Percentiles rank a stretch among this genome's conserved stretches.
Evolutionary conservation across 2,797 vertebrate species (phyloP).

Genomic region (Pogonophryne albipinna): DNA sequence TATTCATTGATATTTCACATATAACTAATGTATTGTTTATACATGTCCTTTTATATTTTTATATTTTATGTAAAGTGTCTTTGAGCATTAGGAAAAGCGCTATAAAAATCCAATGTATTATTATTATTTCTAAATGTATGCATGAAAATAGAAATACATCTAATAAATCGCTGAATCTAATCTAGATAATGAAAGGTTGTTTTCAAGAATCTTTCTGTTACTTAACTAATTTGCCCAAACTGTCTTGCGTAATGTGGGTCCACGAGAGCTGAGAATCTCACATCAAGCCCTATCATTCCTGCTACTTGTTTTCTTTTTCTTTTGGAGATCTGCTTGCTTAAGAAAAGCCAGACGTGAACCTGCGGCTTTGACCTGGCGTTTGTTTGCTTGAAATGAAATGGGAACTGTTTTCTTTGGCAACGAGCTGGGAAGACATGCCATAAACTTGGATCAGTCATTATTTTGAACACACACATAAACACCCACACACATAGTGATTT

Average conservation of each 20-base stretch:
- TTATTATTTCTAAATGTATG: too few species aligned
- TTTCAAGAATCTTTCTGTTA: not conserved
- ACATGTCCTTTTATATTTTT: too few species aligned
- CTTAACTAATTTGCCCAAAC: not conserved
- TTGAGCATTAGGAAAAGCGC: too few species aligned
- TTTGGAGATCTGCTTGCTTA: conserved; percentile 4
- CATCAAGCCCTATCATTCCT: not conserved
- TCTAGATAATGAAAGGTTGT: too few species aligned
- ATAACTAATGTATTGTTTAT: too few species aligned
- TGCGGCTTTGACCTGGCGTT: conserved; percentile 19
- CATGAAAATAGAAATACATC: not conserved
- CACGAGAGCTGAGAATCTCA: not conserved
- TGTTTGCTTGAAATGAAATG: conserved; percentile 43
- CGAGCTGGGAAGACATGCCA: conserved; percentile 6
- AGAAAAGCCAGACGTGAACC: conserved; percentile 43
- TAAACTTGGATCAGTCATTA: conserved; percentile 25
- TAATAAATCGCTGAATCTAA: not conserved
- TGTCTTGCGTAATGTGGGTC: not conserved
- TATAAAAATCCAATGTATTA: too few species aligned
- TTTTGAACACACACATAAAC: not conserved
- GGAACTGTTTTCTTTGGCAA: conserved; percentile 45
- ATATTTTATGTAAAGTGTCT: too few species aligned
- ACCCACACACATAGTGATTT: not conserved
- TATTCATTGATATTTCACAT: too few species aligned
- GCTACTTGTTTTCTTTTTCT: not conserved